Conservation (phyloP, 1,140 invertebrate species). For the Pseudoatta argentina region DNA sequence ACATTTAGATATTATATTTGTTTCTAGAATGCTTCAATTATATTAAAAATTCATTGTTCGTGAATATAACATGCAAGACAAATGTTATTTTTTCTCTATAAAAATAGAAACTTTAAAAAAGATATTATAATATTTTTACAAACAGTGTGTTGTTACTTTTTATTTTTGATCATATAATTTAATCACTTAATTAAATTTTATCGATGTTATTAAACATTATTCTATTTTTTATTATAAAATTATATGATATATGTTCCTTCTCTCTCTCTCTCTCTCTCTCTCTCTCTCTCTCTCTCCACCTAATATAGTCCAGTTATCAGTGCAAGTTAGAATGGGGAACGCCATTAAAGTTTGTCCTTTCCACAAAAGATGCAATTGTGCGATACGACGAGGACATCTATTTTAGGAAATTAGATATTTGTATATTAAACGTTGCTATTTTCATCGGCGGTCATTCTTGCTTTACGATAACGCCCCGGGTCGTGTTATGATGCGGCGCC, state of each 20-base stretch:
- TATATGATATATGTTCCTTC: neutral
- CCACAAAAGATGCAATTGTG: conserved; percentile 8
- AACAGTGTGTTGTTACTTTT: neutral
- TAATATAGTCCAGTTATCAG: conserved; percentile 14
- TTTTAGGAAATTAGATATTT: conserved; percentile 46
- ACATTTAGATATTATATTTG: neutral
- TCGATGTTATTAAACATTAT: neutral
- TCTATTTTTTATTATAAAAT: neutral
- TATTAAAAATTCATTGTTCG: neutral
- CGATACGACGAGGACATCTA: neutral
- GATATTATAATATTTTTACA: neutral
- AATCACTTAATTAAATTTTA: neutral
- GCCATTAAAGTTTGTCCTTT: neutral
- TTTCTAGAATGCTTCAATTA: neutral
- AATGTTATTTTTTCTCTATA: neutral
- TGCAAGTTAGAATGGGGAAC: neutral
- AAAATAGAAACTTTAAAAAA: neutral
- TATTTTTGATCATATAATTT: neutral
- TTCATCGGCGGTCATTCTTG: conserved; percentile 33
- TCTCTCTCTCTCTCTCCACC: too few relatives aligned
- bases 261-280: neutral
- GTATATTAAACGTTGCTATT: conserved; percentile 44
- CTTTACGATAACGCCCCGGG: neutral
- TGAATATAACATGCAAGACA: neutral
- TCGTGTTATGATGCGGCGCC: neutral